Evolutionary conservation across 2,113 vertebrate genomes (phyloP).

Genomic region (Hemibagrus wyckioides): DNA sequence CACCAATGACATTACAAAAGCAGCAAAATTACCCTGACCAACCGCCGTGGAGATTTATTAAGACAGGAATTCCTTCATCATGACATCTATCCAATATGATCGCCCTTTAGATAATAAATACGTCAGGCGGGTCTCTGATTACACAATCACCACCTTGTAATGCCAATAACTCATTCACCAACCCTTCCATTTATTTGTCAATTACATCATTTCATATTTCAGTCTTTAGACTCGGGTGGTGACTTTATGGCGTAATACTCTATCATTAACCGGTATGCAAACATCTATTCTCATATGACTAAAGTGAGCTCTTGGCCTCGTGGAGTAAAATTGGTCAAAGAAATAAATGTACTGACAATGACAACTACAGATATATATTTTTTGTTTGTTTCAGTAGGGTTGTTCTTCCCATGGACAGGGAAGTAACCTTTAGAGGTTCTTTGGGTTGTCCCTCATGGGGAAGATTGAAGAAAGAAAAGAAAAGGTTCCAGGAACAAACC

Average conservation of each 20-base stretch:
- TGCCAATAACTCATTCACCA: conserved; percentile 50
- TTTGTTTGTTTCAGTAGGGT: background rate
- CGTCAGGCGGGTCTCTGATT: conserved; percentile 48
- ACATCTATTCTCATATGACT: background rate
- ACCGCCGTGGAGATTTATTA: background rate
- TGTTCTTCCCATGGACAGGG: background rate
- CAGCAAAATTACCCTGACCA: background rate
- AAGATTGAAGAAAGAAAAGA: background rate
- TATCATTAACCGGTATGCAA: background rate
- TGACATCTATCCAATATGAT: conserved; percentile 11
- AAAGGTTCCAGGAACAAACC: background rate
- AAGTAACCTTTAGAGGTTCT: background rate
- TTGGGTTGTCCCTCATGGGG: background rate
- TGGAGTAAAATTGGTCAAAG: background rate
- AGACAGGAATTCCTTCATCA: background rate
- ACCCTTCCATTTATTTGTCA: conserved; percentile 43
- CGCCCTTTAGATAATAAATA: conserved; percentile 57
- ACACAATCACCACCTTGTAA: conserved; percentile 40
- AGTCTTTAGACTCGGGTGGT: conserved; percentile 27
- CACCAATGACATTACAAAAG: background rate
- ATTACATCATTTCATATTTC: conserved; percentile 35
- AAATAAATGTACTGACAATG: background rate
- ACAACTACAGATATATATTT: background rate
- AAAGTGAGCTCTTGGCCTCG: background rate
- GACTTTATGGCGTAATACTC: conserved; percentile 14